These are phyloP conservation scores for Allophyes oxyacanthae DNA, from an alignment of 2,888 invertebrate species.

Conservation along the genomic window DNA sequence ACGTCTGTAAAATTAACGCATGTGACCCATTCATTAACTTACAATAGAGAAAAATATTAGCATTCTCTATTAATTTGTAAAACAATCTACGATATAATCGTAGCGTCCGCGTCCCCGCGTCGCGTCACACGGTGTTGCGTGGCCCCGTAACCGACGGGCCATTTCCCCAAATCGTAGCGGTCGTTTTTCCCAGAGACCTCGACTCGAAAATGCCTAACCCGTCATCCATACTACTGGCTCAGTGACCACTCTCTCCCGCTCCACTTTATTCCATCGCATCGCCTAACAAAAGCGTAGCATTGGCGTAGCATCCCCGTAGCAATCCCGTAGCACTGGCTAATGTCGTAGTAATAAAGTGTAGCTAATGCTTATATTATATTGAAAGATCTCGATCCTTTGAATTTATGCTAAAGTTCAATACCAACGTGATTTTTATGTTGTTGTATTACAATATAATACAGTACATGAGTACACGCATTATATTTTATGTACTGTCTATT, in stretches of 20 bases:
- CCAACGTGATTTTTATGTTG: conserved; percentile 1
- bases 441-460: conserved; percentile 1
- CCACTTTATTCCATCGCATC: conserved; percentile 46
- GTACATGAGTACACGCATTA: no score
- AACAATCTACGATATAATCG: conserved; percentile 9
- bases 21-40: not conserved
- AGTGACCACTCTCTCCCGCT: conserved; percentile 65
- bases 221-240: conserved; percentile 70
- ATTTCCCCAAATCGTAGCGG: conserved; percentile 76
- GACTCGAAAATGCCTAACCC: conserved; percentile 56
- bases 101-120: not conserved
- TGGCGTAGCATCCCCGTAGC: conserved; percentile 51
- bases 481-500: no score
- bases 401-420: conserved; percentile 20
- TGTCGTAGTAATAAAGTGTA: conserved; percentile 17
- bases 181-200: conserved; percentile 77
- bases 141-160: conserved; percentile 73
- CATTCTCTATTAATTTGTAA: not conserved
- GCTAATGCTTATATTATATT: conserved; percentile 10
- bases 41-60: conserved; percentile 3
- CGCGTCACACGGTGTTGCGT: conserved; percentile 25
- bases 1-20: not conserved
- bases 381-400: conserved; percentile 9
- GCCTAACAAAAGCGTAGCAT: conserved; percentile 52
- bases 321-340: conserved; percentile 55